Base-by-base conservation (phyloP, 2,113 vertebrate genomes). In the Tylochromis polylepis region DNA sequence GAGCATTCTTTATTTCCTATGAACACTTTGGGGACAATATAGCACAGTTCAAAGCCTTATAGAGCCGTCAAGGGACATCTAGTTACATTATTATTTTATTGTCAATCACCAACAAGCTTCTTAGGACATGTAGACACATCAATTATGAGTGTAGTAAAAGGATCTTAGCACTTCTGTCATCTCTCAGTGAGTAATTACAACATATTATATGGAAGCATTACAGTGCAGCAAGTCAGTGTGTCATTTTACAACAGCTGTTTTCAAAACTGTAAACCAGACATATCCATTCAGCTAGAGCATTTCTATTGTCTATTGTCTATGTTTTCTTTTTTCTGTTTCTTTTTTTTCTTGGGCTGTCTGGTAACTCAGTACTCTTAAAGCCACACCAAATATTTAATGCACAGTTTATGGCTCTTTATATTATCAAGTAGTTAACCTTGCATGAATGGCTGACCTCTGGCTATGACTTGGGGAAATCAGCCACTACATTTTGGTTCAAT, bases 341-440 rank as follows among this genome's bases (percentile, higher is more conserved):
- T 36, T 34, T 62, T 12, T 65, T n/a, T 84, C 58, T 81, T 20
- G 38, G 31, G 91, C 84, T 82, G 70, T 67, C 59, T 79, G 77
- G 27, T 56, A 20, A 53, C 86, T 92, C 85, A 46, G 56, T 56
- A 72, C 84, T 81, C 72, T 90, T 83, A 18, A 89, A 84, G 90
- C 84, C 49, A 49, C 59, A 83, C 46, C 83, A 91, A 87, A 93
- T 92, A 93, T 92, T 92, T 91, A 91, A 92, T 90, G 88, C 59
- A 75, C 77, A 36, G 75, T 93, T 85, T 91, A 93, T 82, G 62
- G 79, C 85, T 87, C 82, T 78, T 59, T 78, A 88, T 91, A 92
- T 91, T 84, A 91, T 93, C 84, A 79, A 86, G 87, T 58, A 88
- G 78, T 94, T 94, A 94, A 95, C 93, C 92, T 91, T 85, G 85